Conservation (phyloP, 2,888 invertebrate species). For the Pachliopta kotzebuea region DNA sequence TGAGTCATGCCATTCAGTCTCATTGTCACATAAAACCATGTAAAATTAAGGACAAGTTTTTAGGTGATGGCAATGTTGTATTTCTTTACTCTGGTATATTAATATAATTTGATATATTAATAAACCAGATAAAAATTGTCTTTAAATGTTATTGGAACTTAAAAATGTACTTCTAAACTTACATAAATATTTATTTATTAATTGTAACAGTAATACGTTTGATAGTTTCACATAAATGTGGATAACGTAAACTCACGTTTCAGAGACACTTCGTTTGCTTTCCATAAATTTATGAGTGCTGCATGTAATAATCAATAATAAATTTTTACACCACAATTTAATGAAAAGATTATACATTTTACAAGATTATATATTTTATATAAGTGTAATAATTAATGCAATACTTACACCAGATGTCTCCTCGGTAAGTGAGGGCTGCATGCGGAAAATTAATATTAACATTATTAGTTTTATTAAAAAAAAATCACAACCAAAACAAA, state of each 20-base stretch:
- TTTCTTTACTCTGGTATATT: no score
- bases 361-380: not conserved
- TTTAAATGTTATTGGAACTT: no score
- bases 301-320: slow-evolving; percentile 49
- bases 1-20: no score
- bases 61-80: no score
- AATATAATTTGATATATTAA: no score
- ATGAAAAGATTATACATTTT: not conserved
- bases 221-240: not conserved
- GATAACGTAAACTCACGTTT: slow-evolving; percentile 64
- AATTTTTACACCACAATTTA: slow-evolving; percentile 10
- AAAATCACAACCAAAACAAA: slow-evolving; percentile 30
- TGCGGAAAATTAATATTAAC: slow-evolving; percentile 62
- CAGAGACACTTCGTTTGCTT: slow-evolving; percentile 73
- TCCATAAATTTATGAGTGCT: slow-evolving; percentile 73
- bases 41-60: no score
- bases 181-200: no score
- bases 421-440: slow-evolving; percentile 79
- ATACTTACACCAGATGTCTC: slow-evolving; percentile 76
- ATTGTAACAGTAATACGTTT: not conserved
- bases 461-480: slow-evolving; percentile 44
- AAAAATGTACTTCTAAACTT: no score
- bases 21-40: no score
- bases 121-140: no score
- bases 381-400: not conserved